Evolutionary conservation across 2,797 vertebrate species (phyloP).

Genomic region (Sebastes umbrosus): DNA sequence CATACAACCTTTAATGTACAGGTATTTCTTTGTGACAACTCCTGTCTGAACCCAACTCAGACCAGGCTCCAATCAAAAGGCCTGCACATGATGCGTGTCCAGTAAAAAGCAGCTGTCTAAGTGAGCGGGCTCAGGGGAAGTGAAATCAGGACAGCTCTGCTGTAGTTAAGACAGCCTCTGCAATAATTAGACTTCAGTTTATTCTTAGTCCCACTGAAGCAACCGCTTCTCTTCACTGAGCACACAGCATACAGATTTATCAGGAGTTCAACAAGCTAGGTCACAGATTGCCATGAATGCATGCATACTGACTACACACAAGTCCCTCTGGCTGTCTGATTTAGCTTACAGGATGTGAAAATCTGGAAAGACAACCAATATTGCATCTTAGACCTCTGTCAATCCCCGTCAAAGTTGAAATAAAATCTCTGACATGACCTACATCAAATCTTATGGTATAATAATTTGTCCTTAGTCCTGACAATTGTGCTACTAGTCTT

Average conservation of each 20-base stretch:
- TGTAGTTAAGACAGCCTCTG: slow-evolving; percentile 41
- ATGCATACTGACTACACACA: neutral
- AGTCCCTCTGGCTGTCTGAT: neutral
- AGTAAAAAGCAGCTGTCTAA: slow-evolving; percentile 1
- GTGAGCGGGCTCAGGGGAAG: slow-evolving; percentile 10
- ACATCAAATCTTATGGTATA: too few relatives aligned
- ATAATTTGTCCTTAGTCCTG: too few relatives aligned
- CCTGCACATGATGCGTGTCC: neutral
- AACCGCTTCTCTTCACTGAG: neutral
- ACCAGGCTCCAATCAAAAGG: neutral
- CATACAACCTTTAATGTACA: neutral
- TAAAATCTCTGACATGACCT: too few relatives aligned
- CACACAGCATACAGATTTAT: neutral
- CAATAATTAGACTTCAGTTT: slow-evolving; percentile 55
- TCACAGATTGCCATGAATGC: neutral
- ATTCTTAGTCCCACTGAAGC: slow-evolving; percentile 11
- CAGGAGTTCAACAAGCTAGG: neutral
- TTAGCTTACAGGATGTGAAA: neutral
- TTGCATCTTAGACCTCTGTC: neutral
- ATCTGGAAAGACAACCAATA: neutral
- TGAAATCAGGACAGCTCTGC: slow-evolving; percentile 50
- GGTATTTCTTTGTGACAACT: neutral
- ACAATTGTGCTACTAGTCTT: too few relatives aligned
- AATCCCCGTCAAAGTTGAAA: neutral
- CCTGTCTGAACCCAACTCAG: neutral